A percentile compares a stretch with the other conserved stretches of the same genome.
Evolutionary conservation across 2,113 vertebrate genomes (phyloP).

Genomic region (Neotragus pygmaeus): DNA sequence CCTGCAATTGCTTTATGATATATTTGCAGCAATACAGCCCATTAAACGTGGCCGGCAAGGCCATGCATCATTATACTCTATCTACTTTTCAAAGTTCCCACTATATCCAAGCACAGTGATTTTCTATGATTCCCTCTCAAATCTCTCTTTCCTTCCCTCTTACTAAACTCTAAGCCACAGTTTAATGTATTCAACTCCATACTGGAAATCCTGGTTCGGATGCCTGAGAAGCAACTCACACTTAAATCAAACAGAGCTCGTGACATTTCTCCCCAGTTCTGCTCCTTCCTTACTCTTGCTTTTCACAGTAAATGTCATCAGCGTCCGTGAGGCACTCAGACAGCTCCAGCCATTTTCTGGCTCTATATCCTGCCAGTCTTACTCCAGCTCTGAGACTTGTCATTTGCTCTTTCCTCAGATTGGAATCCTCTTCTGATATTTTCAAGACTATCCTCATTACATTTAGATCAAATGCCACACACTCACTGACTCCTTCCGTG

Average conservation of each 20-base stretch:
- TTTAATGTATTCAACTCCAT: background rate
- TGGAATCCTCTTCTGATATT: background rate
- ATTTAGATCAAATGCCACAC: background rate
- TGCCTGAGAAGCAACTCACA: background rate
- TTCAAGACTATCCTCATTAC: background rate
- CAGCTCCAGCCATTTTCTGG: background rate
- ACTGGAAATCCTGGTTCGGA: background rate
- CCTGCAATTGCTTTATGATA: background rate
- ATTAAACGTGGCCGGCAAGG: rapidly evolving
- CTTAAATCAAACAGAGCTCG: background rate
- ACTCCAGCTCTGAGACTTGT: background rate
- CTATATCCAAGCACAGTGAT: background rate
- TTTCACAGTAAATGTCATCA: background rate
- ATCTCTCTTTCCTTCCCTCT: background rate
- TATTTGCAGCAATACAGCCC: background rate
- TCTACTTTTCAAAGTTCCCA: background rate
- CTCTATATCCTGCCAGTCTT: background rate
- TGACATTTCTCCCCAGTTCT: background rate
- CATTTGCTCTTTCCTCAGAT: background rate
- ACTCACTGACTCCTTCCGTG: background rate
- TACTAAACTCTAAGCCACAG: background rate
- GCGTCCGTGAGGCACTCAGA: background rate
- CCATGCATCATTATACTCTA: background rate
- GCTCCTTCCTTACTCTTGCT: background rate
- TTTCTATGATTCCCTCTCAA: background rate